Conservation (phyloP, 1,140 invertebrate species). For the Cepaea nemoralis region DNA sequence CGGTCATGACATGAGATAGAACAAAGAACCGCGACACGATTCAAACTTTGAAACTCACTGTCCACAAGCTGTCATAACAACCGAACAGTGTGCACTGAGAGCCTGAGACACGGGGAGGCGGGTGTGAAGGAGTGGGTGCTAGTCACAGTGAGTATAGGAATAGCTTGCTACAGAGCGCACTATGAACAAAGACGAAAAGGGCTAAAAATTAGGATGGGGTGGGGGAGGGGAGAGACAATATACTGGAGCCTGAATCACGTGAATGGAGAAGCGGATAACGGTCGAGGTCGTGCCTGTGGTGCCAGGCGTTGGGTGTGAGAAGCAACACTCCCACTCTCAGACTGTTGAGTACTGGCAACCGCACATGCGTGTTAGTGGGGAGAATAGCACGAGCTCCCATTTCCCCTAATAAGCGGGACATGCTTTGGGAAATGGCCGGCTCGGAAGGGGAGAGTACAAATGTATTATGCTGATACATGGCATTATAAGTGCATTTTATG, state of each 20-base stretch:
- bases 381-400: too few relatives aligned
- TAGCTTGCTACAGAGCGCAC: background rate
- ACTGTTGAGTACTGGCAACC: background rate
- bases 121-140: background rate
- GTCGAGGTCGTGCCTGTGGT: background rate
- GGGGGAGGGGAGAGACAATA: background rate
- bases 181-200: background rate
- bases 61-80: background rate
- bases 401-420: too few relatives aligned
- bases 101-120: background rate
- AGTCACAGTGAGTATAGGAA: background rate
- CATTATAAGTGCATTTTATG: too few relatives aligned
- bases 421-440: too few relatives aligned
- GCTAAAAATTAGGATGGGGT: too few relatives aligned
- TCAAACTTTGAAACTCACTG: background rate
- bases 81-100: background rate
- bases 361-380: background rate
- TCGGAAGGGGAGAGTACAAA: too few relatives aligned
- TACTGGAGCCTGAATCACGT: background rate
- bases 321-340: background rate
- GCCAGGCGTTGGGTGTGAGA: background rate
- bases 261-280: background rate
- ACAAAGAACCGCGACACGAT: background rate
- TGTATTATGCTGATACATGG: too few relatives aligned
- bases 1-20: too few relatives aligned